These are phyloP conservation scores for Pluvialis apricaria DNA, from an alignment of 2,113 vertebrate species.

Conservation along the genomic window DNA sequence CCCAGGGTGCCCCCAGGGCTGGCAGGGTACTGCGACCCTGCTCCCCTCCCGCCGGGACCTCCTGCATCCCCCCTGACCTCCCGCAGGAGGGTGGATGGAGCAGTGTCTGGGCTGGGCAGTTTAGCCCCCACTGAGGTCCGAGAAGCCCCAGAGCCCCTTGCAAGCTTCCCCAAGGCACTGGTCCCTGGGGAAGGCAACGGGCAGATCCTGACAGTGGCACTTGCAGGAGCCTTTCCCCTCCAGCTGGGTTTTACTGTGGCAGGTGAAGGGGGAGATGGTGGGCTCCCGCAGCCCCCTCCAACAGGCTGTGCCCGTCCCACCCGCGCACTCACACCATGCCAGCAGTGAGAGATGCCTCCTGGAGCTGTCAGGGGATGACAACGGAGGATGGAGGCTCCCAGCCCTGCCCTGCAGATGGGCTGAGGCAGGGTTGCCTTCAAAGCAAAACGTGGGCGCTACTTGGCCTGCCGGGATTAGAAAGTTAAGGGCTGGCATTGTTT, in stretches of 20 bases:
- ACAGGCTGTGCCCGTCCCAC: neutral
- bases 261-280: fast-evolving
- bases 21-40: fast-evolving
- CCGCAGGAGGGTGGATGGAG: fast-evolving
- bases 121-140: neutral
- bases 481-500: slow-evolving; percentile 55
- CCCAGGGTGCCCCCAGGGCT: neutral
- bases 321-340: fast-evolving
- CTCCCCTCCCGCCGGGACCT: neutral
- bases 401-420: neutral
- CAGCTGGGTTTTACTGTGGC: neutral
- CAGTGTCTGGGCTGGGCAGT: neutral
- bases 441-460: neutral
- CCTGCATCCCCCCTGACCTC: neutral
- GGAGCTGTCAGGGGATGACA: neutral
- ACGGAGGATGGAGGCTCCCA: neutral
- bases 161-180: neutral
- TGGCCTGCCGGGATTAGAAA: slow-evolving; percentile 27
- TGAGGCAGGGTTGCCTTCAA: slow-evolving; percentile 48
- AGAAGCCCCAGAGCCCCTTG: neutral
- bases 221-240: neutral
- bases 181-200: fast-evolving
- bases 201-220: neutral
- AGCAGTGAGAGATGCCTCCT: slow-evolving; percentile 1
- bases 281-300: fast-evolving